phyloP scores from a whole-genome alignment of 2,797 vertebrate genomes.

The Phataginus tricuspis region DNA sequence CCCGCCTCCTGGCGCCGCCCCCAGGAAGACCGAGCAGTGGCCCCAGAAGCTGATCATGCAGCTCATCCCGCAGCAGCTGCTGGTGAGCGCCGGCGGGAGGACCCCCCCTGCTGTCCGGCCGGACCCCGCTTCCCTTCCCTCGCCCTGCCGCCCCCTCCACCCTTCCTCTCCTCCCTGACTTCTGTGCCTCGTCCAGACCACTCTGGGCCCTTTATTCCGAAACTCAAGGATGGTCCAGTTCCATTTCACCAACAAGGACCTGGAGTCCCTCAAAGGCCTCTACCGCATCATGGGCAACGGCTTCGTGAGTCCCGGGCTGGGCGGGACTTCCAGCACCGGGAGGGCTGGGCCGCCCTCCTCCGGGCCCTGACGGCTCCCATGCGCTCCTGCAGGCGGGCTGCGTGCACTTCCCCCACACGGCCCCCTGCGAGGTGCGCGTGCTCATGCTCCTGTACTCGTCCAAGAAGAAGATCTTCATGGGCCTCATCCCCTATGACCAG shows the following conservation, averaged over 20 bases:
- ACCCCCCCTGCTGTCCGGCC: rapidly evolving
- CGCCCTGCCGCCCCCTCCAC: not conserved
- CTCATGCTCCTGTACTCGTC: constrained; percentile 97
- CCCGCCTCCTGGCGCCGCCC: rapidly evolving
- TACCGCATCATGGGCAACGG: constrained; percentile 96
- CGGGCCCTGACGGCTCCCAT: too few relatives aligned
- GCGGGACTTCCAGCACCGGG: not conserved
- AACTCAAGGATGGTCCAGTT: constrained; percentile 97
- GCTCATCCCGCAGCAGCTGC: constrained; percentile 94
- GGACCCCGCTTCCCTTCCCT: not conserved
- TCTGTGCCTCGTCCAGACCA: constrained; percentile 86
- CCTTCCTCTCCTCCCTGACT: rapidly evolving
- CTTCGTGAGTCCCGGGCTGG: constrained; percentile 88
- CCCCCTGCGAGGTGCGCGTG: constrained; percentile 94
- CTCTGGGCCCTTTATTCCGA: constrained; percentile 94
- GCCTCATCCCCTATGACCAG: constrained; percentile 97
- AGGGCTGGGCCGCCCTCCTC: rapidly evolving
- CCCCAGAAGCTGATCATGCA: constrained; percentile 98
- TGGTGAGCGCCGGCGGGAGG: constrained; percentile 84
- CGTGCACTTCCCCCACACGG: constrained; percentile 96
- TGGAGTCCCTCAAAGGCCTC: constrained; percentile 95
- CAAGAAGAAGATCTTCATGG: constrained; percentile 98
- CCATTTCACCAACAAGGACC: constrained; percentile 94
- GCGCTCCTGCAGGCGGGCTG: constrained; percentile 89
- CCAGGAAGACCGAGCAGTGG: constrained; percentile 96